phyloP scores from a whole-genome alignment of 2,113 vertebrate genomes.

The Acinonyx jubatus region DNA sequence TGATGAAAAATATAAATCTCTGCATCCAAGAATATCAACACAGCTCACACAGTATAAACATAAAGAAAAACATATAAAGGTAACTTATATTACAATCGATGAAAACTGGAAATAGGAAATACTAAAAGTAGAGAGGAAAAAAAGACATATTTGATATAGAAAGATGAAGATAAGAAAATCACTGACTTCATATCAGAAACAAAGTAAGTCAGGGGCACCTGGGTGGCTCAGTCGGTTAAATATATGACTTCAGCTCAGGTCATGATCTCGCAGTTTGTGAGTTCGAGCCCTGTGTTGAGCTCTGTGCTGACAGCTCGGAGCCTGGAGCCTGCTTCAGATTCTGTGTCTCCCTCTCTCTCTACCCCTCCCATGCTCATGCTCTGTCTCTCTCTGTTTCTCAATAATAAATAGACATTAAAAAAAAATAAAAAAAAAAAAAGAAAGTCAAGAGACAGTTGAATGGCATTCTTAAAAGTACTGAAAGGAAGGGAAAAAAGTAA shows the following conservation, averaged over 20 bases:
- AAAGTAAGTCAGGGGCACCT: not conserved
- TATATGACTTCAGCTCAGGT: no score
- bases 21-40: not conserved
- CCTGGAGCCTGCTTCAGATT: no score
- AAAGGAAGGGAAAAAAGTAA: not conserved
- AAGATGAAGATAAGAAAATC: not conserved
- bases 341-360: no score
- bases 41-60: not conserved
- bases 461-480: not conserved
- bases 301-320: no score
- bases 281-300: no score
- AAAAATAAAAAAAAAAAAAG: not conserved
- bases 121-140: not conserved
- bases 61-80: conserved; percentile 4
- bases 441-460: not conserved
- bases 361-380: no score
- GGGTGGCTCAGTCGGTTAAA: no score
- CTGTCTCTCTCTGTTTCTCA: no score
- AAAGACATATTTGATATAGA: not conserved
- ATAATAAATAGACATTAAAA: no score
- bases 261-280: no score
- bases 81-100: not conserved
- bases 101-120: not conserved
- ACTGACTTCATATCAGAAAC: not conserved
- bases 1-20: not conserved